These are phyloP conservation scores for Flexamia atlantica DNA, from an alignment of 2,888 invertebrate species.

Conservation along the genomic window DNA sequence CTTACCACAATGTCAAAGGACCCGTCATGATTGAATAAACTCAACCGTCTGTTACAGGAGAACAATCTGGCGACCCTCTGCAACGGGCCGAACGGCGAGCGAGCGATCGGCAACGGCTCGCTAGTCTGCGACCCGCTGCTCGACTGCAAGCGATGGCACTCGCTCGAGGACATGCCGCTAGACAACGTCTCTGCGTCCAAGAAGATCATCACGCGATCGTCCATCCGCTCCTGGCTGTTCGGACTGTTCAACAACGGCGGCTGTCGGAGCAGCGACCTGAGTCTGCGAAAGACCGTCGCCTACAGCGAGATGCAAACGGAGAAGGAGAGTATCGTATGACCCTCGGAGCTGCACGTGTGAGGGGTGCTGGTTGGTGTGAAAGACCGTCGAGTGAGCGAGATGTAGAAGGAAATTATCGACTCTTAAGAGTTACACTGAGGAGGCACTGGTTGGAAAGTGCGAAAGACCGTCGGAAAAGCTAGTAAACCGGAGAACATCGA, in stretches of 20 bases:
- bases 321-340: constrained; percentile 80
- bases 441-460: too few species aligned
- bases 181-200: constrained; percentile 73
- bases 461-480: too few species aligned
- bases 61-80: constrained; percentile 62
- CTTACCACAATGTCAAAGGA: too few species aligned
- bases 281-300: constrained; percentile 77
- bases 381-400: too few species aligned
- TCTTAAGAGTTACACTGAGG: too few species aligned
- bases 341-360: constrained; percentile 7
- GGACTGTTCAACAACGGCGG: constrained; percentile 86
- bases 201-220: constrained; percentile 78
- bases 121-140: constrained; percentile 75
- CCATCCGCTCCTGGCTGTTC: constrained; percentile 85
- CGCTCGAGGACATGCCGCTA: constrained; percentile 82
- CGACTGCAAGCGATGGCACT: constrained; percentile 82
- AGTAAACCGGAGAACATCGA: too few species aligned
- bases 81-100: constrained; percentile 65
- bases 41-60: neutral
- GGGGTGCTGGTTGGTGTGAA: neutral
- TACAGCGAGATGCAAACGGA: constrained; percentile 78
- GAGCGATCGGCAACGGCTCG: constrained; percentile 69
- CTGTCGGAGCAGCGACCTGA: constrained; percentile 81
- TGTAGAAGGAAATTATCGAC: too few species aligned
- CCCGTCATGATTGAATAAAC: too few species aligned